Base-by-base conservation (phyloP, 2,888 invertebrate genomes). In the Leptinotarsa peninsularis region DNA sequence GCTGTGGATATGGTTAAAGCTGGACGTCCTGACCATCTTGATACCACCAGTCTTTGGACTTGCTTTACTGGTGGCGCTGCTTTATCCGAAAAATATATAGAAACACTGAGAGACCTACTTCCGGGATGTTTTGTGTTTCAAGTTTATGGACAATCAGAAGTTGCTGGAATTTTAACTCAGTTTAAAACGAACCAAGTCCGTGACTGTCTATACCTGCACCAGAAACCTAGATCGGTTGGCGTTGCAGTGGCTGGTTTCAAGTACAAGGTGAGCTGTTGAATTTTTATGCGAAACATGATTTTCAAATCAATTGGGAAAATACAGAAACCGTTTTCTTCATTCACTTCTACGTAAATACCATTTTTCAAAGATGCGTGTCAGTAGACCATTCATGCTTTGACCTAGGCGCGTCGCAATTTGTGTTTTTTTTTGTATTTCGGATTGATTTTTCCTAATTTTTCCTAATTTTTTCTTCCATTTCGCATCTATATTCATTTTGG, bases 61-160 rank as follows among this genome's bases (percentile, higher is more conserved):
- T 66, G 85, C 4, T 15, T 83, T 2, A 82, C 84, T 4, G 87
- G 84, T 3, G 88, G 88, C 1, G 86, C 84, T 5, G 74, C 82
- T 5, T 74, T 87, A n/a, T 78, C 85, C 1, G 76, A 80, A 49
- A 81, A 82, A 27, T 81, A 83, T 67, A 75, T 85, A 13, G 18
- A 76, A 4, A 75, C 79, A 49, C 71, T 88, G n/a, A 78, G 86
- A 66, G 87, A 87, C 70, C 58, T 87, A 13, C 77, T 88, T 56
- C 87, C 87, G 0, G 87, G 86, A 5, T 85, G 86, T 0, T 83
- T 85, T 72, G 80, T 87, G 1, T 76, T 68, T 71, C 82, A 85
- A 71, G 80, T 72, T 21, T 88, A 87, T 74, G 88, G 88, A 2
- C 87, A 86, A 80, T 85, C 87, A 0, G 88, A 88, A 81, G 82